Conservation (phyloP, 1,140 invertebrate species). For the Helicoverpa zea region DNA sequence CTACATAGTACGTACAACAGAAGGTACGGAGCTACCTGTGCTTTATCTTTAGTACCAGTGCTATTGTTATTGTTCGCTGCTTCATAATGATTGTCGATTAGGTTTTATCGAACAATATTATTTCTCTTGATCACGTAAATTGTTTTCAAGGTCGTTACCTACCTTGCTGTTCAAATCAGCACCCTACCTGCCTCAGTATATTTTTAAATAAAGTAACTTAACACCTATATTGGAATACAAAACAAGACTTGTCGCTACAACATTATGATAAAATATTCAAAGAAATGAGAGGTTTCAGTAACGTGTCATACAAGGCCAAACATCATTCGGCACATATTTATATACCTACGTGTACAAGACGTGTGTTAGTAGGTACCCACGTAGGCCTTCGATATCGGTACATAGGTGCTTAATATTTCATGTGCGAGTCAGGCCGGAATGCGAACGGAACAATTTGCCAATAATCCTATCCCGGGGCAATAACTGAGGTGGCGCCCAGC, state of each 20-base stretch:
- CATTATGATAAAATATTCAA: slow-evolving; percentile 24
- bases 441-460: slow-evolving; percentile 77
- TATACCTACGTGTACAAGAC: slow-evolving; percentile 4
- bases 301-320: slow-evolving; percentile 10
- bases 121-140: slow-evolving; percentile 16
- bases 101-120: slow-evolving; percentile 25
- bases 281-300: slow-evolving; percentile 21
- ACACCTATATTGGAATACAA: not conserved
- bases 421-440: slow-evolving; percentile 66
- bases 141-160: not conserved
- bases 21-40: slow-evolving; percentile 18
- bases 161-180: not conserved
- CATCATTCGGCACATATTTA: slow-evolving; percentile 36
- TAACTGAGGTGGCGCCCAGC: slow-evolving; percentile 71
- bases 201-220: not conserved
- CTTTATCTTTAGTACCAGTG: slow-evolving; percentile 40
- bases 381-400: slow-evolving; percentile 48
- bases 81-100: slow-evolving; percentile 32
- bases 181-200: too few relatives aligned
- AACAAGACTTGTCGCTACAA: not conserved
- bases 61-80: slow-evolving; percentile 37
- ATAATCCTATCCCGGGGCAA: slow-evolving; percentile 75
- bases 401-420: slow-evolving; percentile 73
- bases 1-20: slow-evolving; percentile 13
- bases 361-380: not conserved